These are phyloP conservation scores for Clupea harengus DNA, from an alignment of 2,113 vertebrate species.

Conservation along the genomic window DNA sequence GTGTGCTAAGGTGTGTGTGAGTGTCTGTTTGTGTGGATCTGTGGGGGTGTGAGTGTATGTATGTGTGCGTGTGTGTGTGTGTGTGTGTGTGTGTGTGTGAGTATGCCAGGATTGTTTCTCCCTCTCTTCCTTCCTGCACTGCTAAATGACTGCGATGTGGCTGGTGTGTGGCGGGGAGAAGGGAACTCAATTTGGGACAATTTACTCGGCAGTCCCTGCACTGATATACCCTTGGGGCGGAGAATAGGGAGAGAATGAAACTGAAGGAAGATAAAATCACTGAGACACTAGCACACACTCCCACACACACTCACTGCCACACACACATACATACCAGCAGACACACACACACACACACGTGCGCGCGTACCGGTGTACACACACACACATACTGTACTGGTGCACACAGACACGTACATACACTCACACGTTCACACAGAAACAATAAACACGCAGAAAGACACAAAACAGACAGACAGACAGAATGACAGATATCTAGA, in stretches of 20 bases:
- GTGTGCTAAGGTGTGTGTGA: slow-evolving; percentile 53
- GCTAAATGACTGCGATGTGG: slow-evolving; percentile 85
- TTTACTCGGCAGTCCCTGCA: slow-evolving; percentile 95
- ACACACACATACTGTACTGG: slow-evolving; percentile 43
- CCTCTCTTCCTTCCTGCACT: slow-evolving; percentile 52
- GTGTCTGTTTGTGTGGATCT: slow-evolving; percentile 59
- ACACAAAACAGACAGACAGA: not conserved
- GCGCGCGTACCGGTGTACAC: slow-evolving; percentile 13
- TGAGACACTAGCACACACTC: slow-evolving; percentile 60
- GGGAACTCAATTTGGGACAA: slow-evolving; percentile 99
- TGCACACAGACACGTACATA: slow-evolving; percentile 42
- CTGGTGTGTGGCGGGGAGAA: slow-evolving; percentile 84
- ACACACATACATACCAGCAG: slow-evolving; percentile 30
- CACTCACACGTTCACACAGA: slow-evolving; percentile 35
- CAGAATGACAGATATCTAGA: not conserved
- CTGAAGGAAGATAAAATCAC: slow-evolving; percentile 98
- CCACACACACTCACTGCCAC: slow-evolving; percentile 20
- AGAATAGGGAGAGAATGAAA: slow-evolving; percentile 96
- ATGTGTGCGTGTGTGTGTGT: not conserved
- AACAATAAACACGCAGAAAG: not conserved
- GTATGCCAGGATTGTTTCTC: slow-evolving; percentile 86
- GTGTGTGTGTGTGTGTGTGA: slow-evolving; percentile 58
- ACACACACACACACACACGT: slow-evolving; percentile 44
- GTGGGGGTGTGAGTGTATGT: not conserved
- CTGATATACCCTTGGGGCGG: slow-evolving; percentile 87